Conservation (phyloP, 2,797 vertebrate species). For the Naso thynnoides region DNA sequence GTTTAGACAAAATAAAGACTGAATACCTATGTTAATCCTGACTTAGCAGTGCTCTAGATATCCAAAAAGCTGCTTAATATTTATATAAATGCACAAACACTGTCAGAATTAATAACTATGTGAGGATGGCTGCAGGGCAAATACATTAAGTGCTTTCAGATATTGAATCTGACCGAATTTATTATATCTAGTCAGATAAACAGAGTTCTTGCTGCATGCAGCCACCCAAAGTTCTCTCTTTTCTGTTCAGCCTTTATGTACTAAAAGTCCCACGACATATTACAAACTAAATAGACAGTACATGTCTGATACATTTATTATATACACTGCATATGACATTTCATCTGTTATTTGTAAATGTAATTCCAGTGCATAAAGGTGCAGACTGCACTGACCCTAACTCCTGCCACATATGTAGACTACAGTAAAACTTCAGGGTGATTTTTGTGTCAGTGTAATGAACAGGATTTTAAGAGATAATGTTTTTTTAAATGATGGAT, state of each 20-base stretch:
- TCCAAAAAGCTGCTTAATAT: background rate
- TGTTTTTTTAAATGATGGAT: background rate
- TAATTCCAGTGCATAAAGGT: no score
- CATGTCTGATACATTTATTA: no score
- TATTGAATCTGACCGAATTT: background rate
- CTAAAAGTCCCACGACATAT: no score
- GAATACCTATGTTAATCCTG: no score
- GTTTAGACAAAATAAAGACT: no score
- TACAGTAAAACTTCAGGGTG: background rate
- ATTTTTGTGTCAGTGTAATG: constrained; percentile 1
- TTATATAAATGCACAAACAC: background rate
- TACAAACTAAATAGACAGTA: no score
- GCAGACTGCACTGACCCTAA: background rate
- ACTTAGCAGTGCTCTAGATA: background rate
- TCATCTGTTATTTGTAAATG: no score
- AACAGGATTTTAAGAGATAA: background rate
- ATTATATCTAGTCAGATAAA: background rate
- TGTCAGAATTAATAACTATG: background rate
- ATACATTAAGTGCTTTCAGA: background rate
- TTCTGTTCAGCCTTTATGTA: no score
- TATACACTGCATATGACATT: no score
- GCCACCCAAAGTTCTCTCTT: no score
- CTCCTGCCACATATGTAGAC: background rate
- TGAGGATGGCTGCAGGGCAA: background rate
- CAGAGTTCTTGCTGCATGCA: background rate